phyloP scores from a whole-genome alignment of 2,797 vertebrate species.

The Holocentrus rufus region DNA sequence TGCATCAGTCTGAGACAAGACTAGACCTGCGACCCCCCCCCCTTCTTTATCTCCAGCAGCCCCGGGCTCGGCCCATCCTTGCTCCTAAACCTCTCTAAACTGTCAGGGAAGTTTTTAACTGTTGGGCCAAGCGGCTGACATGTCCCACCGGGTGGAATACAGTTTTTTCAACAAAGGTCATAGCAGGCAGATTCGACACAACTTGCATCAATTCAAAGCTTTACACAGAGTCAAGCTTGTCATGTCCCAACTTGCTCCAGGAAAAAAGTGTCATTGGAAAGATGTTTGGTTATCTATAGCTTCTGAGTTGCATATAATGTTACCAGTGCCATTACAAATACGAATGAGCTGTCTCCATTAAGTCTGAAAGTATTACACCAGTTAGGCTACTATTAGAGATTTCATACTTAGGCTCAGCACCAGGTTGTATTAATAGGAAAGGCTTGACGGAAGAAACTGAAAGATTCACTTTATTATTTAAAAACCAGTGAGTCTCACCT shows the following conservation, averaged over 20 bases:
- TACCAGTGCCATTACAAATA: not conserved
- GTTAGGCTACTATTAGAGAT: not conserved
- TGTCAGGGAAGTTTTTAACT: constrained; percentile 66
- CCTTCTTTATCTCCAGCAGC: constrained; percentile 61
- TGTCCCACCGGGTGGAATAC: constrained; percentile 53
- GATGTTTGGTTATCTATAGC: not conserved
- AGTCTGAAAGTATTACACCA: not conserved
- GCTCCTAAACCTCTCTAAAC: constrained; percentile 55
- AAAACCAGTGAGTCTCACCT: constrained; percentile 84
- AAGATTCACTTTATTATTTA: not conserved
- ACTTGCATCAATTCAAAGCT: constrained; percentile 40
- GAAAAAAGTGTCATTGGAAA: constrained; percentile 40
- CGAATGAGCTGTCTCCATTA: not conserved
- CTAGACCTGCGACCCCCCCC: constrained; percentile 82
- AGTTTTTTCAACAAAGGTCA: constrained; percentile 57
- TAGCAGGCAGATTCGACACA: constrained; percentile 50
- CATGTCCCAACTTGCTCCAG: constrained; percentile 52
- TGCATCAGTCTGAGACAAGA: constrained; percentile 85
- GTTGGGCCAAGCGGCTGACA: constrained; percentile 63
- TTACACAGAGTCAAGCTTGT: constrained; percentile 38
- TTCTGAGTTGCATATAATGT: constrained; percentile 7
- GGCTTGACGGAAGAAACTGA: too few species aligned
- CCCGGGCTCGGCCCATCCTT: constrained; percentile 61
- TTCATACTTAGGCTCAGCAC: too few species aligned
- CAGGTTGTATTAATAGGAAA: too few species aligned